Conservation (phyloP, 1,140 invertebrate genomes). For the Drosophila triauraria region DNA sequence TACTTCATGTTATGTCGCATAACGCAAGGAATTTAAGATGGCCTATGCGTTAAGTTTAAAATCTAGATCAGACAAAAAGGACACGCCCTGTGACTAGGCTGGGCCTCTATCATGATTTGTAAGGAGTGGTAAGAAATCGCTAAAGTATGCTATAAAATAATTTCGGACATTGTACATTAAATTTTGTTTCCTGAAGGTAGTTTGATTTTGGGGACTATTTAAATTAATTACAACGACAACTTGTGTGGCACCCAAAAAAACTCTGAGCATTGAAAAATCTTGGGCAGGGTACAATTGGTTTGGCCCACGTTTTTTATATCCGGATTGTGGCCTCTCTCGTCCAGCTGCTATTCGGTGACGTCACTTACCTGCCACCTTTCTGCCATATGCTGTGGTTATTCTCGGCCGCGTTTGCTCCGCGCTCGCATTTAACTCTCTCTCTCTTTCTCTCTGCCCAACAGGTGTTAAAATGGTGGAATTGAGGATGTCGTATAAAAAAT, state of each 20-base stretch:
- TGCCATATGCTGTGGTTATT: neutral
- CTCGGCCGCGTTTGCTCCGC: neutral
- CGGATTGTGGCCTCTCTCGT: neutral
- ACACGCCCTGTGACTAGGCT: neutral
- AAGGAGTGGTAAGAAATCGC: neutral
- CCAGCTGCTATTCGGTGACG: conserved; percentile 5
- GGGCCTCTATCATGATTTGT: neutral
- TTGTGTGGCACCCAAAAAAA: neutral
- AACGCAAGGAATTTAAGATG: no score
- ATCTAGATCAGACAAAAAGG: no score
- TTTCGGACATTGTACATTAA: no score
- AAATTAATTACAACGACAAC: neutral
- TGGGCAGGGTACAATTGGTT: neutral
- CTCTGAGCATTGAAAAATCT: neutral
- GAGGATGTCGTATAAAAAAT: neutral
- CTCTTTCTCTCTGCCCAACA: conserved; percentile 1
- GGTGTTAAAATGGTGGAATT: conserved; percentile 7
- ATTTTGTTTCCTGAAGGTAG: neutral
- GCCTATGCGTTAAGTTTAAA: no score
- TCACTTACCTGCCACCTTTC: conserved; percentile 5
- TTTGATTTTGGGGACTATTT: neutral
- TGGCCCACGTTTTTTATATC: neutral
- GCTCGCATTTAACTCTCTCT: conserved; percentile 5
- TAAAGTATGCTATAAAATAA: neutral
- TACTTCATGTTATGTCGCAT: no score